Conservation (phyloP, 2,888 invertebrate species). For the Drosophila prolongata region DNA sequence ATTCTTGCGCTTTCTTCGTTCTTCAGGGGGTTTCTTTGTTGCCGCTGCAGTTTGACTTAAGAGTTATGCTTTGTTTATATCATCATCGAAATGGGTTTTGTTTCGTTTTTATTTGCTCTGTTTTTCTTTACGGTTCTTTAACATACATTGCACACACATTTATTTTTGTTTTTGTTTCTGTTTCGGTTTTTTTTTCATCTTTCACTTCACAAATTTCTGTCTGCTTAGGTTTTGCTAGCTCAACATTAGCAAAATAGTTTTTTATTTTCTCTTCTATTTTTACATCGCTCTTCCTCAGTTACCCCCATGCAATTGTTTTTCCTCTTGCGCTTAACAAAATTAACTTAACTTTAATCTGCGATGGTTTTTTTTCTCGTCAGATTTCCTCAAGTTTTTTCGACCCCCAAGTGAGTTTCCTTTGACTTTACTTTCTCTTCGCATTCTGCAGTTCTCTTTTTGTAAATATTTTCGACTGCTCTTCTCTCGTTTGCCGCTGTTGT, state of each 20-base stretch:
- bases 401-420: conserved; percentile 12
- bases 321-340: conserved; percentile 31
- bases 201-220: conserved; percentile 42
- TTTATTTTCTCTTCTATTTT: conserved; percentile 36
- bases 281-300: conserved; percentile 23
- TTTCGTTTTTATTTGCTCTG: conserved; percentile 47
- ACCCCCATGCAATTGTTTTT: conserved; percentile 16
- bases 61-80: conserved; percentile 38
- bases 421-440: conserved; percentile 7
- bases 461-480: conserved; percentile 40
- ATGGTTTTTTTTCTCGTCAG: conserved; percentile 13
- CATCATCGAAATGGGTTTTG: conserved; percentile 37
- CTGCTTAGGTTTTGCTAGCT: conserved; percentile 41
- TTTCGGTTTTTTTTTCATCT: conserved; percentile 21
- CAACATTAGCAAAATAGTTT: conserved; percentile 52
- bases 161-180: conserved; percentile 28
- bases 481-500: conserved; percentile 19
- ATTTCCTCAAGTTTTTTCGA: conserved; percentile 21
- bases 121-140: conserved; percentile 32
- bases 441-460: conserved; percentile 39
- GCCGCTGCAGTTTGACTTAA: conserved; percentile 37
- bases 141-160: conserved; percentile 69
- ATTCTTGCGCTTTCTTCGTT: conserved; percentile 7
- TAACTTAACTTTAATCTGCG: conserved; percentile 39
- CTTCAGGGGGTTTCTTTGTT: conserved; percentile 10